phyloP scores from a whole-genome alignment of 2,797 vertebrate species.

The Enteromius thamalakanensis region DNA sequence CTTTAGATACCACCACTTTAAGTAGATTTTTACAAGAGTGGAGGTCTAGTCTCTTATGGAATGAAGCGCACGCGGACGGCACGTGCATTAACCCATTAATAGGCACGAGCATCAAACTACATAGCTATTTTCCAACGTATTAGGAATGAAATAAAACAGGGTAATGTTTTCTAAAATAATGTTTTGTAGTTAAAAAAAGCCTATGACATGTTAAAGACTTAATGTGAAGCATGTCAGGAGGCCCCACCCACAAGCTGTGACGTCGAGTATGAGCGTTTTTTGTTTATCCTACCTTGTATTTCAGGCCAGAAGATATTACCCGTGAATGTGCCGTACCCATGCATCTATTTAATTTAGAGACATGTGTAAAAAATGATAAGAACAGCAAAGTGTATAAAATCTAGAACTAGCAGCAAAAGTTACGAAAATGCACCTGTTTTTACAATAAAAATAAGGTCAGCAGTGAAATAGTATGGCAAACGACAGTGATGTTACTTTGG shows the following conservation, averaged over 20 bases:
- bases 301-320: background rate
- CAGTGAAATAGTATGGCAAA: background rate
- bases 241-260: background rate
- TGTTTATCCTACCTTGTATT: background rate
- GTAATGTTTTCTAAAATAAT: background rate
- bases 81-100: conserved; percentile 26
- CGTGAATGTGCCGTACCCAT: background rate
- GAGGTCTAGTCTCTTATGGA: background rate
- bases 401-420: background rate
- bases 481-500: background rate
- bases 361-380: background rate
- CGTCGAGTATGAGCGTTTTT: background rate
- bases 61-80: conserved; percentile 11
- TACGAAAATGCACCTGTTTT: background rate
- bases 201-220: background rate
- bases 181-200: background rate
- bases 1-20: background rate
- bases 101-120: background rate
- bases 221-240: background rate
- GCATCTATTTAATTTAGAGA: background rate
- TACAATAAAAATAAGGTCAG: background rate
- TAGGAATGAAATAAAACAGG: background rate
- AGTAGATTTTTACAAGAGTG: background rate
- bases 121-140: background rate
- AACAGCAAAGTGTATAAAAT: background rate